Conservation (phyloP, 2,888 invertebrate genomes). For the Spisula solida region DNA sequence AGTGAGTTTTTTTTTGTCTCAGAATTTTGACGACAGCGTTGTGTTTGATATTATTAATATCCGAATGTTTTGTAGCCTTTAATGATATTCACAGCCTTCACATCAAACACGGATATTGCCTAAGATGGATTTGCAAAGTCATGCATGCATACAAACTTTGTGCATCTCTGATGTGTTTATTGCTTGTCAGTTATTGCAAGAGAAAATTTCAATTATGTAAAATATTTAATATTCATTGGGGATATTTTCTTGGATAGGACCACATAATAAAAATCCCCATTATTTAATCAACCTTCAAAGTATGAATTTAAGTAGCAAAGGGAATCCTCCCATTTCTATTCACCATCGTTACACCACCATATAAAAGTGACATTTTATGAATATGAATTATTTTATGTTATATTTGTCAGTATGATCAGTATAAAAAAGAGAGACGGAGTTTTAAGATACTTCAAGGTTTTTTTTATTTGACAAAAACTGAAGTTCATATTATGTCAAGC, state of each 20-base stretch:
- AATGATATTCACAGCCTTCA: background rate
- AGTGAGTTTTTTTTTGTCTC: background rate
- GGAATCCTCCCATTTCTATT: no score
- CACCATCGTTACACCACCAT: no score
- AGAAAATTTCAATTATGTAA: background rate
- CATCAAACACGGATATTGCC: background rate
- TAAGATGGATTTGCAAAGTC: background rate
- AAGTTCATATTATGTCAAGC: background rate
- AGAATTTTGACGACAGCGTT: background rate
- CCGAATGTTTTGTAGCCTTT: background rate
- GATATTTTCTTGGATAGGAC: no score
- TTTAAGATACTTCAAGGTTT: background rate
- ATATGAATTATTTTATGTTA: background rate
- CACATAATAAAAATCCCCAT: no score
- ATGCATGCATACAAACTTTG: constrained; percentile 12
- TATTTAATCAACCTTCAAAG: no score
- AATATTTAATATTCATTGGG: no score
- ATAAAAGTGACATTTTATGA: no score
- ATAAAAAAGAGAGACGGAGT: background rate
- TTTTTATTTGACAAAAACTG: background rate
- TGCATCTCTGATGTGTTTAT: background rate
- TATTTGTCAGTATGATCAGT: background rate
- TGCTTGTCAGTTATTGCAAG: background rate
- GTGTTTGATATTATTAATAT: background rate
- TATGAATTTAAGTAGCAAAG: no score